Evolutionary conservation across 2,888 invertebrate species (phyloP).

Genomic region (Spodoptera picta): DNA sequence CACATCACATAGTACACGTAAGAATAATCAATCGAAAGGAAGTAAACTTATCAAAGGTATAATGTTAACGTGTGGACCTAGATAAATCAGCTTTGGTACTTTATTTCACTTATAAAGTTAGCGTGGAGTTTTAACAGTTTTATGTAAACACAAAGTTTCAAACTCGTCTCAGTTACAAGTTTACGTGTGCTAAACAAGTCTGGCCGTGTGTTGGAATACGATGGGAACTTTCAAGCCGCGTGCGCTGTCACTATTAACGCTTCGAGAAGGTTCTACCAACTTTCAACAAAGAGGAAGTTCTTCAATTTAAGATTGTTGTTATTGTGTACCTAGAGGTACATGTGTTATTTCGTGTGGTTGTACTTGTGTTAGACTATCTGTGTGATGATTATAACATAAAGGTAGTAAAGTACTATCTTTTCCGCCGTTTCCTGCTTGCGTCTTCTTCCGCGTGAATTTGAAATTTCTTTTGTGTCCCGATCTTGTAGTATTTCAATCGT

Average conservation of each 20-base stretch:
- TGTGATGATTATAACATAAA: slow-evolving; percentile 23
- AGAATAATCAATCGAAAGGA: slow-evolving; percentile 39
- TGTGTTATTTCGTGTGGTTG: slow-evolving; percentile 42
- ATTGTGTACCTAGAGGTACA: slow-evolving; percentile 51
- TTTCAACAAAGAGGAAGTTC: slow-evolving; percentile 54
- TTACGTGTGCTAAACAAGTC: slow-evolving; percentile 63
- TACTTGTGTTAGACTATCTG: slow-evolving; percentile 21
- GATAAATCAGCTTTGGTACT: slow-evolving; percentile 52
- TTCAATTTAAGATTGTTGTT: slow-evolving; percentile 58
- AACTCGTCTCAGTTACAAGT: slow-evolving; percentile 65
- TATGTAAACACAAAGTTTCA: slow-evolving; percentile 64
- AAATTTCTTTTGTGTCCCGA: too few relatives aligned
- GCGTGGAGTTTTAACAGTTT: slow-evolving; percentile 64
- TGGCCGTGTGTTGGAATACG: slow-evolving; percentile 55
- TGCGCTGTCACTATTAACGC: slow-evolving; percentile 51
- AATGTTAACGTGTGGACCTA: slow-evolving; percentile 23
- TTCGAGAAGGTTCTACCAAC: slow-evolving; percentile 43
- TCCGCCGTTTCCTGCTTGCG: not conserved
- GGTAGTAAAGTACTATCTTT: slow-evolving; percentile 9
- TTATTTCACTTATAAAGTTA: slow-evolving; percentile 64
- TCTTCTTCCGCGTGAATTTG: slow-evolving; percentile 1
- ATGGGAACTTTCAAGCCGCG: slow-evolving; percentile 58
- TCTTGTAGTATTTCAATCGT: too few relatives aligned
- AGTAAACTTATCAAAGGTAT: slow-evolving; percentile 23
- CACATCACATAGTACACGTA: slow-evolving; percentile 8